Percentiles rank a stretch among this genome's conserved stretches.
Evolutionary conservation across 2,113 vertebrate genomes (phyloP).

Genomic region (Opisthocomus hoazin): DNA sequence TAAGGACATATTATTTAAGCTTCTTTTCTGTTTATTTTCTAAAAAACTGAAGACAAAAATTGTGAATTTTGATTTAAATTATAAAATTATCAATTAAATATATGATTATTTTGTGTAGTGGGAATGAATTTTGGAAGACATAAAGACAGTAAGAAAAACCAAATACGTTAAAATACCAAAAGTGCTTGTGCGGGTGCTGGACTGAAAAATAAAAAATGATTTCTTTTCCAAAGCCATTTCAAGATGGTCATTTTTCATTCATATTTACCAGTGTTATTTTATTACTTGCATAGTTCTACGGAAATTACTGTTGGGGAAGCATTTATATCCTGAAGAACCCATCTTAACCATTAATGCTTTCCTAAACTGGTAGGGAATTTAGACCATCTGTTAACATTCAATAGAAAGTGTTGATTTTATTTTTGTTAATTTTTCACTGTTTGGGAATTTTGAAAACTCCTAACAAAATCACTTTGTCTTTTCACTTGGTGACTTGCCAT

Average conservation of each 20-base stretch:
- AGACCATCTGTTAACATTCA: background rate
- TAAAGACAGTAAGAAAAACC: background rate
- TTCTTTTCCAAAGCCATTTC: background rate
- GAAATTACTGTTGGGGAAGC: background rate
- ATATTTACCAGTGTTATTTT: background rate
- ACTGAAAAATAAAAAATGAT: background rate
- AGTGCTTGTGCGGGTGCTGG: accelerated
- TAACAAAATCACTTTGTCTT: background rate
- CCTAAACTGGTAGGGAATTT: background rate
- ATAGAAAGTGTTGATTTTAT: background rate
- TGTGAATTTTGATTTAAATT: background rate
- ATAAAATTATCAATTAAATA: background rate
- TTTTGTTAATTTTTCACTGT: background rate
- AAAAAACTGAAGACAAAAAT: background rate
- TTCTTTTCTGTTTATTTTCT: background rate
- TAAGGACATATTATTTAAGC: background rate
- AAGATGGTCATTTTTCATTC: background rate
- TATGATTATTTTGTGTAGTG: background rate
- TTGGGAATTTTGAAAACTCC: background rate
- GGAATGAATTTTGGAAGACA: background rate
- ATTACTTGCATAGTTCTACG: background rate
- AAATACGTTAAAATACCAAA: background rate
- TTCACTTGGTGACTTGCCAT: background rate
- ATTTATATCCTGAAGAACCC: background rate
- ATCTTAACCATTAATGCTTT: background rate